These are phyloP conservation scores for Pitangus sulphuratus DNA, from an alignment of 2,797 vertebrate species.

Conservation along the genomic window DNA sequence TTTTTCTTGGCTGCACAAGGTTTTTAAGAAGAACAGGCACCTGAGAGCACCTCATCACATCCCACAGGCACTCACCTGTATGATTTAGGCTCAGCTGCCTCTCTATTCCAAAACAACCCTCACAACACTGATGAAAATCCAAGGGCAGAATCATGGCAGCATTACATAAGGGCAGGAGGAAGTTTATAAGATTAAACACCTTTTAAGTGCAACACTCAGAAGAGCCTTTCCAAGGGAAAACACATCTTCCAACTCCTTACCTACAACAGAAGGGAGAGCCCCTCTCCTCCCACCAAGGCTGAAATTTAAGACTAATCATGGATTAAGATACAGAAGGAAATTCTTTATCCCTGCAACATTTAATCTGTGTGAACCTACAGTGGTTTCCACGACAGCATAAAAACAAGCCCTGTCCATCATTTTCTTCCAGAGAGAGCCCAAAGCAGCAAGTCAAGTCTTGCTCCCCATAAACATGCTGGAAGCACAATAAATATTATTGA, in stretches of 20 bases:
- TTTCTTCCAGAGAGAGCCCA: neutral
- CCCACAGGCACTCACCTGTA: neutral
- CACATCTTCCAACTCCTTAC: neutral
- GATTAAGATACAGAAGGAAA: neutral
- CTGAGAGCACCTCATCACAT: neutral
- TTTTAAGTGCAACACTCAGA: neutral
- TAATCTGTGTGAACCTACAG: neutral
- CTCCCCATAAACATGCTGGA: neutral
- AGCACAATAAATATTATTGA: neutral
- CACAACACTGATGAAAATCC: fast-evolving
- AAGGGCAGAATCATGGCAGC: neutral
- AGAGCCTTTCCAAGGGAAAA: neutral
- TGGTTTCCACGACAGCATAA: fast-evolving
- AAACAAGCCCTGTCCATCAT: neutral
- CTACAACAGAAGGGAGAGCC: neutral
- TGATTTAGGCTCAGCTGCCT: neutral
- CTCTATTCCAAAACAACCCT: neutral
- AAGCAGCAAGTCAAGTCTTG: conserved; percentile 29
- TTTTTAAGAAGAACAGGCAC: neutral
- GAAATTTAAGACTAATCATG: neutral
- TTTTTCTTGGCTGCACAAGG: neutral
- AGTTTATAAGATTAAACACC: neutral
- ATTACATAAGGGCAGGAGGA: neutral
- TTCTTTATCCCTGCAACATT: neutral
- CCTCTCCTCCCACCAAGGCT: neutral